Conservation (phyloP, 2,888 invertebrate genomes). For the Xylocampa areola region DNA sequence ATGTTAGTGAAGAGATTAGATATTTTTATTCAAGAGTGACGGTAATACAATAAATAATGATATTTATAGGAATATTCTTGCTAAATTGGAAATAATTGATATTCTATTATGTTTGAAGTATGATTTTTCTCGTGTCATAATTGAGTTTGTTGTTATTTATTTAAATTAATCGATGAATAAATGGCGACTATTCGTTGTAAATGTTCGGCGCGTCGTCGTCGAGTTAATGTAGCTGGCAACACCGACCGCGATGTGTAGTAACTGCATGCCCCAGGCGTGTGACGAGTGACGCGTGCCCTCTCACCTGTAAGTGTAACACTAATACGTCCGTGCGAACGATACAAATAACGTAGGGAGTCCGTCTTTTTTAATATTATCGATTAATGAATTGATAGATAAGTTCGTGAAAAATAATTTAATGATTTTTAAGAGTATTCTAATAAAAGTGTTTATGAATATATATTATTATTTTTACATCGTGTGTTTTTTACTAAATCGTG, state of each 20-base stretch:
- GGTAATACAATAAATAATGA: conserved; percentile 84
- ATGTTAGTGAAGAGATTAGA: conserved; percentile 87
- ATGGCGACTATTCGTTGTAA: conserved; percentile 72
- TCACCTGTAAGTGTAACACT: conserved; percentile 59
- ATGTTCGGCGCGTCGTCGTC: conserved; percentile 55
- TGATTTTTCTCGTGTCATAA: conserved; percentile 86
- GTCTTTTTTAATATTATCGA: conserved; percentile 86
- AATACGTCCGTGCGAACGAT: conserved; percentile 73
- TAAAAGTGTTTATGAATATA: conserved; percentile 90
- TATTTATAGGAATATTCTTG: conserved; percentile 87
- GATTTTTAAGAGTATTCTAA: conserved; percentile 89
- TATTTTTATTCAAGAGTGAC: conserved; percentile 88
- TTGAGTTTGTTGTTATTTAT: conserved; percentile 87
- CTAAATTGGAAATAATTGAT: conserved; percentile 82
- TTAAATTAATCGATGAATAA: conserved; percentile 82
- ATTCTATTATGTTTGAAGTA: conserved; percentile 85
- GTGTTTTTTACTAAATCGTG: conserved; percentile 85
- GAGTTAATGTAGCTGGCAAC: conserved; percentile 46
- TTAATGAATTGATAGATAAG: conserved; percentile 87
- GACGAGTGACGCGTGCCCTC: conserved; percentile 29
- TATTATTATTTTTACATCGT: conserved; percentile 90
- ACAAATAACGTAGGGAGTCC: conserved; percentile 69
- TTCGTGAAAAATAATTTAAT: conserved; percentile 89
- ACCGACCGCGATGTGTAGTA: conserved; percentile 12
- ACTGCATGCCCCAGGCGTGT: conserved; percentile 18